phyloP scores from a whole-genome alignment of 2,888 invertebrate genomes.

The Himalopsyche japonica region DNA sequence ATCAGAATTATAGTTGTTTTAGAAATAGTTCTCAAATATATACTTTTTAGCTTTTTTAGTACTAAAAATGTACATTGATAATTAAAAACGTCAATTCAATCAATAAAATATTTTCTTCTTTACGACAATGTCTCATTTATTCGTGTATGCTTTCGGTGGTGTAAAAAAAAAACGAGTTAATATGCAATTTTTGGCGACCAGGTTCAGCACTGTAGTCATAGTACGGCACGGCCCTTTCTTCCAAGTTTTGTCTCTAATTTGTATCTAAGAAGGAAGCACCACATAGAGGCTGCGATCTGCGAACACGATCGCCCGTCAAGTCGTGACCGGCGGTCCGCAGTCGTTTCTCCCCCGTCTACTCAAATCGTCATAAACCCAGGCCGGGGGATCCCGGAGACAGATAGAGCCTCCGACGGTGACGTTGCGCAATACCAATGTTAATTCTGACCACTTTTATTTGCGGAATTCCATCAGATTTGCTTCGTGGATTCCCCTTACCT shows the following conservation, averaged over 20 bases:
- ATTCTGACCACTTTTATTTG: neutral
- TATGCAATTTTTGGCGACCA: neutral
- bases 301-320: conserved; percentile 38
- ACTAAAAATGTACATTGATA: no score
- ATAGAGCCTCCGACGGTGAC: neutral
- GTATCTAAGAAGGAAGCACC: conserved; percentile 25
- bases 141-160: no score
- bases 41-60: no score
- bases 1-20: no score
- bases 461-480: no score
- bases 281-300: conserved; percentile 21
- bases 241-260: conserved; percentile 27
- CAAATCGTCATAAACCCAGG: neutral
- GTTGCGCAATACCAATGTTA: neutral
- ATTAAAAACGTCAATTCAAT: no score
- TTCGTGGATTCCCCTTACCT: no score
- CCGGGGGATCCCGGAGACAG: neutral
- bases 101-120: no score
- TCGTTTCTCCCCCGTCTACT: neutral
- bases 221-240: neutral
- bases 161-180: neutral
- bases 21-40: no score
- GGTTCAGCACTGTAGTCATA: neutral
- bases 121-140: no score
- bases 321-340: conserved; percentile 34